Evolutionary conservation across 2,888 invertebrate genomes (phyloP).

Genomic region (Agrotis segetum): DNA sequence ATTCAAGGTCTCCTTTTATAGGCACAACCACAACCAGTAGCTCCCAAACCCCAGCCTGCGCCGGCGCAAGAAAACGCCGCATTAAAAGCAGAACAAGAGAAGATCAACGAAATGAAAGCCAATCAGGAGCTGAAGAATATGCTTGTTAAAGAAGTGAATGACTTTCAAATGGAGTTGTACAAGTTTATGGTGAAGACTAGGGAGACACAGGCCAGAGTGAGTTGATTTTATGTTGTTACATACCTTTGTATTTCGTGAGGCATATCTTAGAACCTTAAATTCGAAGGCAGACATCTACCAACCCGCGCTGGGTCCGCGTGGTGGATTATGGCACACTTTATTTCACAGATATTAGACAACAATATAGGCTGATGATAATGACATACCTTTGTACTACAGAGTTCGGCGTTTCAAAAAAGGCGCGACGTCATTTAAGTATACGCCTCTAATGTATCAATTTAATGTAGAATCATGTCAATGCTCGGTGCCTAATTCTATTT

Average conservation of each 20-base stretch:
- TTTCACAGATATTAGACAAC: too few relatives aligned
- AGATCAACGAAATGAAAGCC: slow-evolving; percentile 77
- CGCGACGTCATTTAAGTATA: too few relatives aligned
- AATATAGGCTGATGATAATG: too few relatives aligned
- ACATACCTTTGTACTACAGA: too few relatives aligned
- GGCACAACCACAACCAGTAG: slow-evolving; percentile 45
- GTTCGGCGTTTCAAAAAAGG: too few relatives aligned
- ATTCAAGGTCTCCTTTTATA: not conserved
- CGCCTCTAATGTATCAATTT: too few relatives aligned
- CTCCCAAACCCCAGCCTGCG: slow-evolving; percentile 47
- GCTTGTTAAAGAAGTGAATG: slow-evolving; percentile 92
- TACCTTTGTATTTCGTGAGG: not conserved
- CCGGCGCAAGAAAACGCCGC: slow-evolving; percentile 77
- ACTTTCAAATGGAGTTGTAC: slow-evolving; percentile 92
- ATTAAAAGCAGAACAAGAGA: slow-evolving; percentile 82
- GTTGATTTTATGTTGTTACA: slow-evolving; percentile 60
- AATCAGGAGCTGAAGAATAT: slow-evolving; percentile 90
- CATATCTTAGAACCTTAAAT: too few relatives aligned
- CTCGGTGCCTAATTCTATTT: too few relatives aligned
- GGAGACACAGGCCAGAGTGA: slow-evolving; percentile 89
- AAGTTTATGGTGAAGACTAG: slow-evolving; percentile 90
- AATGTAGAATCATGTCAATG: too few relatives aligned
- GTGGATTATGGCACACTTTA: too few relatives aligned
- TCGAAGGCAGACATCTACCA: too few relatives aligned
- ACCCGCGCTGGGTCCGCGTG: too few relatives aligned